These are phyloP conservation scores for Pangasius djambal DNA, from an alignment of 2,797 vertebrate species.

Conservation along the genomic window DNA sequence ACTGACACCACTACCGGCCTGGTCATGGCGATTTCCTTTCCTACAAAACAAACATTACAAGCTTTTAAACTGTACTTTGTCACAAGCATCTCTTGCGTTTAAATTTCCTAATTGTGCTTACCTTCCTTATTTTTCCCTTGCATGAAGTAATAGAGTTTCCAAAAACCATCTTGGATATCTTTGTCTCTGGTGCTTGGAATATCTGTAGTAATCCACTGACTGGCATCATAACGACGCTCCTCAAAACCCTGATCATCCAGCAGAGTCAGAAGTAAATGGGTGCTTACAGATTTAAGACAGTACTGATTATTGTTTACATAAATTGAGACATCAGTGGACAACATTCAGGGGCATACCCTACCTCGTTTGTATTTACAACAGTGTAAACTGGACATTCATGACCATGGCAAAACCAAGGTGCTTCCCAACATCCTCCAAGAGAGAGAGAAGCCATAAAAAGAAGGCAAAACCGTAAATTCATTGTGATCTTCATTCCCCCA, in stretches of 20 bases:
- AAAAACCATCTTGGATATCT: constrained; percentile 17
- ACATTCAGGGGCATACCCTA: constrained; percentile 1
- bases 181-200: fast-evolving
- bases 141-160: constrained; percentile 55
- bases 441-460: constrained; percentile 17
- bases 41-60: constrained; percentile 44
- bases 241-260: constrained; percentile 47
- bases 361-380: constrained; percentile 37
- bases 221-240: constrained; percentile 53
- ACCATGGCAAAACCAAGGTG: constrained; percentile 46
- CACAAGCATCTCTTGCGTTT: not conserved
- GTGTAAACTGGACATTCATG: constrained; percentile 48
- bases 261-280: not conserved
- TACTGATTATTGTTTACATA: not conserved
- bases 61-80: not conserved
- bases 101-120: constrained; percentile 37
- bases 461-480: constrained; percentile 9
- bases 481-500: constrained; percentile 21
- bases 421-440: constrained; percentile 37
- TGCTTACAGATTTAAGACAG: not conserved
- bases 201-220: constrained; percentile 63
- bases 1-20: constrained; percentile 59
- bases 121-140: constrained; percentile 40
- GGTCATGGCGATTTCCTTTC: not conserved
- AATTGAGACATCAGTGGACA: not conserved